These are phyloP conservation scores for Pseudochromis fuscus DNA, from an alignment of 2,797 vertebrate genomes.

Conservation along the genomic window DNA sequence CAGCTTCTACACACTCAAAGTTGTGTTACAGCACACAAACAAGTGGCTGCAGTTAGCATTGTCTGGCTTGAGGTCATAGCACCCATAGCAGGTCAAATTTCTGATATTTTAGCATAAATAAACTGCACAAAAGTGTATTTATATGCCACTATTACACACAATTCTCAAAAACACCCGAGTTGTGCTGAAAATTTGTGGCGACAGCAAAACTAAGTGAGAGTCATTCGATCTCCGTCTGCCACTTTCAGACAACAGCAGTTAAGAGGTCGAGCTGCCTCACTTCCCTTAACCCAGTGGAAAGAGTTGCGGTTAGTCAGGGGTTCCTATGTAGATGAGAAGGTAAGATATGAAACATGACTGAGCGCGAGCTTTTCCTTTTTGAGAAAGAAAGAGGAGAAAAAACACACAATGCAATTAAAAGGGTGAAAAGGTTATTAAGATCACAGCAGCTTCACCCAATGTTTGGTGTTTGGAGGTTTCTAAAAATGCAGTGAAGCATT, in stretches of 20 bases:
- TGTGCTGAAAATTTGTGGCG: neutral
- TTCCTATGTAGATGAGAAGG: slow-evolving; percentile 77
- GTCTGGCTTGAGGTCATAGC: no score
- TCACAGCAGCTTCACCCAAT: neutral
- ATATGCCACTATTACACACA: neutral
- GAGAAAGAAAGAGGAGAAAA: slow-evolving; percentile 4
- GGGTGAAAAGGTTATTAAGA: slow-evolving; percentile 24
- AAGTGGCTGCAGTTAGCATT: neutral
- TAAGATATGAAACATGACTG: slow-evolving; percentile 69
- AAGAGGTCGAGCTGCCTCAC: slow-evolving; percentile 51
- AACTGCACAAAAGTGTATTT: neutral
- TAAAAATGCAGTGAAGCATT: neutral
- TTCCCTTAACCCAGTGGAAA: slow-evolving; percentile 86
- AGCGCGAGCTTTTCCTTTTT: slow-evolving; percentile 32
- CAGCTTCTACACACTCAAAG: neutral
- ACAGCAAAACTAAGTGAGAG: neutral
- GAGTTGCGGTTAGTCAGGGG: slow-evolving; percentile 85
- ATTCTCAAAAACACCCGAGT: neutral
- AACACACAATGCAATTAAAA: neutral
- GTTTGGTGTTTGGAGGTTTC: neutral
- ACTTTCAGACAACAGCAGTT: slow-evolving; percentile 36
- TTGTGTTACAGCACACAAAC: neutral
- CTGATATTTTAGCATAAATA: slow-evolving; percentile 1
- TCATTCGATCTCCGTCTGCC: slow-evolving; percentile 28
- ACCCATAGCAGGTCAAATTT: no score